Percentiles rank a stretch among this genome's conserved stretches.
Conservation (phyloP, 2,888 invertebrate genomes). For the Polymixis lichenea region DNA sequence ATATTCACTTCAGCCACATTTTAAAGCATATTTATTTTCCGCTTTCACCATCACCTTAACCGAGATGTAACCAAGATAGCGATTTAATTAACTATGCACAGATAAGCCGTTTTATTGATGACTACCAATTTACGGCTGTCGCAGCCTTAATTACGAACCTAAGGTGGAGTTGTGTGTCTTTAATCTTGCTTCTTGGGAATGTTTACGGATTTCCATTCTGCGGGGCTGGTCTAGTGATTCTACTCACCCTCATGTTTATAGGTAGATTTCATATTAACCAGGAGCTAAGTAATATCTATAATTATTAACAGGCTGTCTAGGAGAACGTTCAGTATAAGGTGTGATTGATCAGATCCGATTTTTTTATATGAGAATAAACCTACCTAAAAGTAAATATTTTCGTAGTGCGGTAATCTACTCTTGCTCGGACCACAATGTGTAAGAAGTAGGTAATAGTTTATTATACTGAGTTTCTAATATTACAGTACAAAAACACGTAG, state of each 20-base stretch:
- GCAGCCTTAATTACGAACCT: conserved; percentile 61
- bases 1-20: conserved; percentile 20
- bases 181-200: conserved; percentile 53
- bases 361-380: neutral
- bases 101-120: conserved; percentile 71
- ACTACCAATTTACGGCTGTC: conserved; percentile 67
- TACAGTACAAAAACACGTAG: neutral
- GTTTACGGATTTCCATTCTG: conserved; percentile 33
- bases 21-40: conserved; percentile 40
- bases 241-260: neutral
- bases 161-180: conserved; percentile 49
- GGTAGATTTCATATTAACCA: neutral
- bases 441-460: too few relatives aligned
- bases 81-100: conserved; percentile 71
- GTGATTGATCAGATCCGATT: neutral
- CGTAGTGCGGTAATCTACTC: too few relatives aligned
- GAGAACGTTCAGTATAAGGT: neutral
- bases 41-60: conserved; percentile 40
- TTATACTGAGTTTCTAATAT: too few relatives aligned
- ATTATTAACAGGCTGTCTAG: neutral
- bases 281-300: too few relatives aligned
- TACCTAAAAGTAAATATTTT: too few relatives aligned
- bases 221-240: conserved; percentile 30
- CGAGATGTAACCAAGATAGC: conserved; percentile 63
- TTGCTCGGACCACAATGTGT: too few relatives aligned